Conservation (phyloP, 2,797 vertebrate species). For the Syncerus caffer region DNA sequence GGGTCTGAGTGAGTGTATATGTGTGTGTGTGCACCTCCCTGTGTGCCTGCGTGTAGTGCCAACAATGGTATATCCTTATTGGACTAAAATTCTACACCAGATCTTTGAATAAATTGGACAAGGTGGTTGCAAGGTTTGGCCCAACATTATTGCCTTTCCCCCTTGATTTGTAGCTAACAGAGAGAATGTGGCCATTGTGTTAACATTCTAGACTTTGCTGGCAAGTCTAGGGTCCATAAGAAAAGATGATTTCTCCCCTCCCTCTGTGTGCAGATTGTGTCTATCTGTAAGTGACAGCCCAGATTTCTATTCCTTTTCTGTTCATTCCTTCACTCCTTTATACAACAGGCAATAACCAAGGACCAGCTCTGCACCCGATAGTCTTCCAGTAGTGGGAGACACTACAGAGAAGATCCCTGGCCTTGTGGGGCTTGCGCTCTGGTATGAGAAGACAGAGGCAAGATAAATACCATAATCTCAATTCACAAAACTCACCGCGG, state of each 20-base stretch:
- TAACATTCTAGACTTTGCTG: background rate
- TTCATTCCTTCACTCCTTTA: background rate
- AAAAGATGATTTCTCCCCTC: background rate
- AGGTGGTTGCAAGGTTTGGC: background rate
- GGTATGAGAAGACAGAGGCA: background rate
- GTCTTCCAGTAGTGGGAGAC: background rate
- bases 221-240: background rate
- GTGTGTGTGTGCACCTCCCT: too few relatives aligned
- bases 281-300: background rate
- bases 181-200: background rate
- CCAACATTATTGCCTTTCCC: background rate
- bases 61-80: background rate
- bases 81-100: background rate
- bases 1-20: too few relatives aligned
- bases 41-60: fast-evolving
- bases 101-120: background rate
- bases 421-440: background rate
- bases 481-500: background rate
- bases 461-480: background rate
- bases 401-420: background rate
- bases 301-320: background rate
- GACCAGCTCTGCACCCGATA: background rate
- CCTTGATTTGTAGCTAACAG: background rate
- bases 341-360: background rate
- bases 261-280: background rate